Evolutionary conservation across 1,140 invertebrate genomes (phyloP), one percentile per base, ranked within the genome.

Genomic region (Drosophila orena): DNA sequence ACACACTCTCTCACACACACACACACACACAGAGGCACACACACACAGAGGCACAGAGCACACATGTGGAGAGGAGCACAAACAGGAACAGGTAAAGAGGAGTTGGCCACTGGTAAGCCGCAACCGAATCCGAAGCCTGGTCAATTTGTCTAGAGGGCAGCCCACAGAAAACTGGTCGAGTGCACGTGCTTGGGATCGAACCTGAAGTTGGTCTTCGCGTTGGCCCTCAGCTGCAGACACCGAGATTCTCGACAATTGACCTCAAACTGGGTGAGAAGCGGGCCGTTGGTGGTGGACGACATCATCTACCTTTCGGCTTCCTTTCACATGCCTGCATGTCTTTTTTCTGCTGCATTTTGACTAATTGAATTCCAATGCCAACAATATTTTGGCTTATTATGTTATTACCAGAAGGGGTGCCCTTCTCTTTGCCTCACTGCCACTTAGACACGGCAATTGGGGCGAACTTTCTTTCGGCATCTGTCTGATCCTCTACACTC

Each of bases 311-410:
- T 46, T 53, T 10, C 34, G 24, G 50, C 50, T 49, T 75, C 70
- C 74, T 77, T 77, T 77, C 74, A 77, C 73, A 55, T 53, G 52
- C 43, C 7, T 7, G 14, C 37, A n/a, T n/a, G n/a, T n/a, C 12
- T 38, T 30, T 54, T 46, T 54, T 40, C 34, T 55, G 62, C 47
- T 40, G 49, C 66, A 76, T 66, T 69, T 80, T 80, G 66, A 78
- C 84, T 89, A 89, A 89, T 89, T 89, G 84, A 89, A 89, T 89
- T 89, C 85, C 84, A 89, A 84, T 89, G 84, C 68, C 61, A 89
- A 89, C 68, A 84, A 84, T 85, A 80, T 84, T 89, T 89, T 72
- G 61, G 57, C 77, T 88, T 89, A 89, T 89, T 89, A 89, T 89
- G 84, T 90, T 90, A 89, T 90, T 89, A 88, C 58, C 69, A 53